Evolutionary conservation across 2,113 vertebrate species (phyloP).

Genomic region (Diphyllodes magnificus): DNA sequence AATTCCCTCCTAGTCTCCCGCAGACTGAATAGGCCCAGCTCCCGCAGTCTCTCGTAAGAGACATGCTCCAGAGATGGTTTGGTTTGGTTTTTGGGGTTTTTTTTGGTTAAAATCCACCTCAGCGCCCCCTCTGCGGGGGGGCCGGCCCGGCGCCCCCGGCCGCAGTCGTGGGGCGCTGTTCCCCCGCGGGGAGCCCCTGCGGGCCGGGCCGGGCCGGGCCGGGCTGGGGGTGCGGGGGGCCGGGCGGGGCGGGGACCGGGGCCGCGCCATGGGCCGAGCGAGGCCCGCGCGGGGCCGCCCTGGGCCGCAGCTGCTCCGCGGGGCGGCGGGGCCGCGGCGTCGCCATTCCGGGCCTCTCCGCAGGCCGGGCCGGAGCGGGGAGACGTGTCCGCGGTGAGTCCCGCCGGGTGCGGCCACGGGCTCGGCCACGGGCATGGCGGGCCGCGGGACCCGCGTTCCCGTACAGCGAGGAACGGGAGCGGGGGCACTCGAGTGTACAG

Average conservation of each 20-base stretch:
- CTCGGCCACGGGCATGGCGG: neutral
- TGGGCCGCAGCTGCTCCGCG: neutral
- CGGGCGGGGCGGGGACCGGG: neutral
- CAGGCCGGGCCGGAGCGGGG: neutral
- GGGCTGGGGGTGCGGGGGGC: neutral
- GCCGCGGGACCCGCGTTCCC: too few species aligned
- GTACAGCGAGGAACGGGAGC: neutral
- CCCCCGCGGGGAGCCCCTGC: neutral
- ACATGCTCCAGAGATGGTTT: neutral
- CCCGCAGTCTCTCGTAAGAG: neutral
- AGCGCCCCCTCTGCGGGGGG: neutral
- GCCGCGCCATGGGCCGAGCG: too few species aligned
- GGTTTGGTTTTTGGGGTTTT: neutral
- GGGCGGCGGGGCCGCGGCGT: neutral
- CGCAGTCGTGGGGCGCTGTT: neutral
- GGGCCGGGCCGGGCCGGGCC: too few species aligned
- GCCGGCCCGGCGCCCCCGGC: neutral
- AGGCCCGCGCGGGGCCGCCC: too few species aligned
- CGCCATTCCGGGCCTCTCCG: neutral
- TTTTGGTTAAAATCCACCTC: neutral
- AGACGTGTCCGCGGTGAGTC: neutral
- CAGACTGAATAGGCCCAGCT: neutral
- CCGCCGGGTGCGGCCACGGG: neutral
- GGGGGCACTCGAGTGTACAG: neutral
- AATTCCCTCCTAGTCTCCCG: neutral